Evolutionary conservation across 2,113 vertebrate genomes (phyloP).

Genomic region (Festucalex cinctus): DNA sequence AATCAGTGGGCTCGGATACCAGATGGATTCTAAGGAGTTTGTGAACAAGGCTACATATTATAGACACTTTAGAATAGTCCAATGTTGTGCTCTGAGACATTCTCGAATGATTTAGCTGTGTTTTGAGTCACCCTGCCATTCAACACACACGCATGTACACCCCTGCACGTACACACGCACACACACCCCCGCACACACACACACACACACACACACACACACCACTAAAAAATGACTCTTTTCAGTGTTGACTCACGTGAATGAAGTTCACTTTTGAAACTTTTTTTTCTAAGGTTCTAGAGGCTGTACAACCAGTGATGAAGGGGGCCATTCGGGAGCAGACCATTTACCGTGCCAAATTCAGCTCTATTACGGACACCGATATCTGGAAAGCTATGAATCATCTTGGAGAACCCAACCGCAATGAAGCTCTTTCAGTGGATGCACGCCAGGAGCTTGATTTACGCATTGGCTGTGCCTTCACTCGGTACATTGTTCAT

Average conservation of each 20-base stretch:
- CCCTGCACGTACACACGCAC: not conserved
- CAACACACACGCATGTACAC: too few species aligned
- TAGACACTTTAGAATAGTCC: too few species aligned
- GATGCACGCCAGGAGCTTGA: conserved; percentile 97
- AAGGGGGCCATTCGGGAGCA: conserved; percentile 65
- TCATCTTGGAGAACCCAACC: conserved; percentile 85
- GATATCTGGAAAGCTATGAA: conserved; percentile 96
- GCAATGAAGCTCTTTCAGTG: conserved; percentile 89
- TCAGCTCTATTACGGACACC: conserved; percentile 96
- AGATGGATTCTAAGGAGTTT: too few species aligned
- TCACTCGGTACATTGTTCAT: conserved; percentile 85
- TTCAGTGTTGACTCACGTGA: not conserved
- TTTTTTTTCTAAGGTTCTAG: conserved; percentile 80
- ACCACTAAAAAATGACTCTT: not conserved
- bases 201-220: too few species aligned
- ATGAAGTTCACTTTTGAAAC: not conserved
- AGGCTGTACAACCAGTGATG: conserved; percentile 86
- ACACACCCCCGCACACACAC: too few species aligned
- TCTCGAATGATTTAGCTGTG: too few species aligned
- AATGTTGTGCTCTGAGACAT: too few species aligned
- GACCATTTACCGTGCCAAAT: conserved; percentile 85
- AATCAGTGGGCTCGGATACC: too few species aligned
- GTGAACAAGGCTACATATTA: too few species aligned
- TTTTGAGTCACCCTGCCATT: too few species aligned
- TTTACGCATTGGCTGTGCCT: conserved; percentile 94